Percentiles rank a stretch among this genome's conserved stretches.
Evolutionary conservation across 2,888 invertebrate genomes (phyloP).

Genomic region (Patella pellucida): DNA sequence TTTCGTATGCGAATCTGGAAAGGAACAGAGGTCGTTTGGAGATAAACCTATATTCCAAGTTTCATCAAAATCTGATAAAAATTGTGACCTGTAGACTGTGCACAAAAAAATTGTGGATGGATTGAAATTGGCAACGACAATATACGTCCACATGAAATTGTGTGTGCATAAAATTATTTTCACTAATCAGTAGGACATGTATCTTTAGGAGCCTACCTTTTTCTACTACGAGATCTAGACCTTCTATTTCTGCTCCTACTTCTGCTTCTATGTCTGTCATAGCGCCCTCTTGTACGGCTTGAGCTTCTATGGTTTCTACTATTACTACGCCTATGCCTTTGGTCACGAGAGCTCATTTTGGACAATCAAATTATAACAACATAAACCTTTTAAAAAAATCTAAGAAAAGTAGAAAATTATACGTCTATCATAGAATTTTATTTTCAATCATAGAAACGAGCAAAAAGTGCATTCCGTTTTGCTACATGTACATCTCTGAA

Average conservation of each 20-base stretch:
- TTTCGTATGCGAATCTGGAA: no score
- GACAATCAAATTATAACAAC: not conserved
- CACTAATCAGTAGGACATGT: conserved; percentile 13
- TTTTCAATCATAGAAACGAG: no score
- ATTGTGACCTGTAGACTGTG: no score
- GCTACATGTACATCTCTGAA: no score
- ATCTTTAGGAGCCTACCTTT: conserved; percentile 17
- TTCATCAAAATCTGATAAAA: no score
- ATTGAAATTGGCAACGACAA: no score
- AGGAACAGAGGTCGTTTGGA: no score
- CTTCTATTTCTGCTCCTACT: not conserved
- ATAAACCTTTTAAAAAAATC: not conserved
- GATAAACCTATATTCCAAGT: no score
- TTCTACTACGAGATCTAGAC: conserved; percentile 2
- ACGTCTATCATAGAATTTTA: no score
- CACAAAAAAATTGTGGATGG: no score
- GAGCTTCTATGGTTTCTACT: conserved; percentile 31
- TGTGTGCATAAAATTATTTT: not conserved
- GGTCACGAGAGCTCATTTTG: conserved; percentile 22
- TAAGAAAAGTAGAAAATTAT: not conserved
- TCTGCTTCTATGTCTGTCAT: conserved; percentile 30
- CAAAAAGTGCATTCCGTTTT: no score
- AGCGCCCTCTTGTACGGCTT: conserved; percentile 16
- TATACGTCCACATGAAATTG: no score
- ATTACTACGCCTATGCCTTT: conserved; percentile 33